These are phyloP conservation scores for Conus ventricosus DNA, from an alignment of 1,140 invertebrate genomes.

Conservation along the genomic window DNA sequence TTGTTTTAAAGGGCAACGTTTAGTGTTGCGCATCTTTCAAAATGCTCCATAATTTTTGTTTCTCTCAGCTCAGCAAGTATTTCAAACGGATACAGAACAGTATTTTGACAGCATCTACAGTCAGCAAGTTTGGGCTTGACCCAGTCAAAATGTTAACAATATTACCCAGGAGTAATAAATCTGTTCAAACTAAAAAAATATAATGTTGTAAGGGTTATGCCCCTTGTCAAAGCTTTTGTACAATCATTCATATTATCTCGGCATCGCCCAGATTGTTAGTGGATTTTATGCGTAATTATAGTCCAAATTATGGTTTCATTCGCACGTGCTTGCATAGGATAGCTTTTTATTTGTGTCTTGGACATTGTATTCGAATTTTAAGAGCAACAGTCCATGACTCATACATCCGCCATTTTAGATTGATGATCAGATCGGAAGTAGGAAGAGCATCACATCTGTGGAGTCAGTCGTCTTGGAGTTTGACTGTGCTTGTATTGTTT, in stretches of 20 bases:
- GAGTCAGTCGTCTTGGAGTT: neutral
- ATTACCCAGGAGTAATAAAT: neutral
- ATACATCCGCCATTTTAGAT: constrained; percentile 38
- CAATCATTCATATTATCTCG: neutral
- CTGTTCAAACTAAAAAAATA: neutral
- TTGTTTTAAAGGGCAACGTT: too few species aligned
- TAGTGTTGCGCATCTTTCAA: too few species aligned
- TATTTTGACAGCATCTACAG: too few species aligned
- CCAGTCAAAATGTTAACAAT: neutral
- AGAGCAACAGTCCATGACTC: constrained; percentile 23
- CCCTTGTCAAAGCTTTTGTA: neutral
- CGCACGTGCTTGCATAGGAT: neutral
- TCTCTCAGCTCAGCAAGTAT: too few species aligned
- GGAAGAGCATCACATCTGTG: constrained; percentile 21
- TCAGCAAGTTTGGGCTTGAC: neutral
- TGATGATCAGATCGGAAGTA: constrained; percentile 33
- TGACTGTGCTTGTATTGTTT: neutral
- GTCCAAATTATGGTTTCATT: neutral
- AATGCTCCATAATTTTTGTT: too few species aligned
- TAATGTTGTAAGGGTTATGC: neutral
- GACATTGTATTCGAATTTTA: neutral
- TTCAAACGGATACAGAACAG: too few species aligned
- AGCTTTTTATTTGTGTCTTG: neutral
- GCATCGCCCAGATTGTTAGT: neutral
- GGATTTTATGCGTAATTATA: neutral